Evolutionary conservation across 1,140 invertebrate species (phyloP), one percentile per base, ranked within the genome.

Genomic region (Eriocheir sinensis): DNA sequence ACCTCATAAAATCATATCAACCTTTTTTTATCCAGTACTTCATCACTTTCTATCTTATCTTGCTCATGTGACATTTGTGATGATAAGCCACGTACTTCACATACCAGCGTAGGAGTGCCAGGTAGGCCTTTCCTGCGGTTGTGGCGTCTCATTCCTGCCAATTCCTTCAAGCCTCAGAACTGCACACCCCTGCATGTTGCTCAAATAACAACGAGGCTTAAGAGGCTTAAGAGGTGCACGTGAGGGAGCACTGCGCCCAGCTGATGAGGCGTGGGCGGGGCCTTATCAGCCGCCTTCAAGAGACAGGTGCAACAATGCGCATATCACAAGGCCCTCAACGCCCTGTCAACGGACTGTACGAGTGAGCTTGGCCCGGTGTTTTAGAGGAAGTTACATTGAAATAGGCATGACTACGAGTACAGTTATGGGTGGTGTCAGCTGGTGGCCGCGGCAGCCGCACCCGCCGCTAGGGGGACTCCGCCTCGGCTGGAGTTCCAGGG

Each of bases 401-500:
- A 40, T 81, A 80, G 44, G 53, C 90, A 80, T 41, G 89, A 30
- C 27, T 60, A 9, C 21, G 53, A 60, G 86, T 86, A 95, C 94
- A 95, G 94, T 95, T 95, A 94, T 12, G 48, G 80, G 85, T 79
- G 90, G 90, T 92, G 94, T 95, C 90, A 95, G 89, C 89, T 95
- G 94, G 36, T 89, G 85, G 93, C 85, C 30, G 81, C 36, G 53
- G 40, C 44, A 60, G 36, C 81, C 32, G n/a, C 80, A 90, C 72
- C 79, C n/a, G 83, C 89, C 94, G 90, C 89, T 79, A 95, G 94
- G 30, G 36, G 94, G 89, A 80, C 48, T 21, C 83, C 34, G 34
- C 44, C 34, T 30, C 30, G n/a, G 21, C 79, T 0, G 32, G 36
- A 34, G 60, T 48, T 89, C 86, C 89, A 86, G 34, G 60, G 21